A percentile compares a stretch with the other conserved stretches of the same genome.
phyloP scores from a whole-genome alignment of 2,888 invertebrate genomes.

The Aleiodes alternator region DNA sequence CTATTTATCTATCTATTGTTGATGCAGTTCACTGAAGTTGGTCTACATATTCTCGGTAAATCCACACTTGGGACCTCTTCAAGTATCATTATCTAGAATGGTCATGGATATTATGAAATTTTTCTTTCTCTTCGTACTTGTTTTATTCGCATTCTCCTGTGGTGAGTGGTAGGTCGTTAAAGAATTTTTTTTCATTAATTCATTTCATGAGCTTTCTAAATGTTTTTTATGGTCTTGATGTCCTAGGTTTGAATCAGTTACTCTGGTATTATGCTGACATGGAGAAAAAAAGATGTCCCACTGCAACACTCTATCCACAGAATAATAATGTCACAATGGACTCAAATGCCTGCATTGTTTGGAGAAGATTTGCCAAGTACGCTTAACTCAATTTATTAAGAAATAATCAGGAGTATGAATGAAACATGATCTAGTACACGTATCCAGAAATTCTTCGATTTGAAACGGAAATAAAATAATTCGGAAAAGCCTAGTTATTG shows the following conservation, averaged over 20 bases:
- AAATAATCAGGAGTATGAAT: too few species aligned
- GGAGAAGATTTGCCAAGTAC: slow-evolving; percentile 93
- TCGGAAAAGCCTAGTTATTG: too few species aligned
- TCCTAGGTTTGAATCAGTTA: slow-evolving; percentile 86
- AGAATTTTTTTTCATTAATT: not conserved
- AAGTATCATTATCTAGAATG: slow-evolving; percentile 96
- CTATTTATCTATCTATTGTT: slow-evolving; percentile 43
- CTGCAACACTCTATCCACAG: slow-evolving; percentile 73
- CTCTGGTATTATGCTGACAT: slow-evolving; percentile 95
- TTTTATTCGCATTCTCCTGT: slow-evolving; percentile 96
- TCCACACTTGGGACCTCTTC: slow-evolving; percentile 96
- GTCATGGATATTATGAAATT: slow-evolving; percentile 97
- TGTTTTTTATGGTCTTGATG: not conserved
- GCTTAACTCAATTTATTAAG: slow-evolving; percentile 58
- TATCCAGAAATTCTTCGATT: too few species aligned
- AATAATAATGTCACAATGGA: slow-evolving; percentile 75
- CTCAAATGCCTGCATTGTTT: slow-evolving; percentile 89
- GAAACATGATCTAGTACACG: too few species aligned
- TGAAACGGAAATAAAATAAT: too few species aligned
- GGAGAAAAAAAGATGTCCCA: slow-evolving; percentile 88
- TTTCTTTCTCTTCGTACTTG: slow-evolving; percentile 93
- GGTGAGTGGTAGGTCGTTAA: slow-evolving; percentile 79
- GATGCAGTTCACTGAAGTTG: slow-evolving; percentile 90
- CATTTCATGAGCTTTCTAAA: slow-evolving; percentile 22
- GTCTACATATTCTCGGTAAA: slow-evolving; percentile 99